These are phyloP conservation scores for Drosophila nannoptera DNA, from an alignment of 1,140 invertebrate species.

Conservation along the genomic window DNA sequence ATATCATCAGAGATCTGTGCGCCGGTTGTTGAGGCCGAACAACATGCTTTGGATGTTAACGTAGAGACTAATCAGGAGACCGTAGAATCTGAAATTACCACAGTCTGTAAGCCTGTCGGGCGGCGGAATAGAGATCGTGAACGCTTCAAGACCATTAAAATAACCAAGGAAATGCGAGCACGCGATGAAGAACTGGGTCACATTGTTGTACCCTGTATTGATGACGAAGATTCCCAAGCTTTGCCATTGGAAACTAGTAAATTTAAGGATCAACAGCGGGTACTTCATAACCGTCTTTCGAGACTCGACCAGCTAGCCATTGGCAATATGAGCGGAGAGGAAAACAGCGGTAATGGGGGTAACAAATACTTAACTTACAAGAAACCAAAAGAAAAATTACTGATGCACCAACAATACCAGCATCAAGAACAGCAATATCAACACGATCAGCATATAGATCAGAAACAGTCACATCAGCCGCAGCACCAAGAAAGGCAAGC, in stretches of 20 bases:
- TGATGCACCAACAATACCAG: slow-evolving; percentile 41
- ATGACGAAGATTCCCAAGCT: slow-evolving; percentile 20
- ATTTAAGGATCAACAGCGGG: slow-evolving; percentile 21
- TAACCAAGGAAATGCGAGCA: slow-evolving; percentile 59
- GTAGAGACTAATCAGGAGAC: background rate
- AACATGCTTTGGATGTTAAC: background rate
- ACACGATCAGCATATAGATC: no score
- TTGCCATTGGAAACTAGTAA: slow-evolving; percentile 5
- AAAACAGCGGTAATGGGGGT: slow-evolving; percentile 18
- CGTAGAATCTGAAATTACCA: slow-evolving; percentile 36
- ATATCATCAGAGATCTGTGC: slow-evolving; percentile 11
- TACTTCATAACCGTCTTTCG: slow-evolving; percentile 46
- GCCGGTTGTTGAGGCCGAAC: background rate
- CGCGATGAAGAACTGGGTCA: slow-evolving; percentile 48
- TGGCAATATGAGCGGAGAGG: slow-evolving; percentile 29
- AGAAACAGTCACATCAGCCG: no score
- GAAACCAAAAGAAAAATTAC: slow-evolving; percentile 67
- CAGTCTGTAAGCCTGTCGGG: slow-evolving; percentile 60
- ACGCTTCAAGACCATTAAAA: slow-evolving; percentile 78
- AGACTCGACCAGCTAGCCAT: slow-evolving; percentile 48
- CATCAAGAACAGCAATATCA: background rate
- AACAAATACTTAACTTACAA: slow-evolving; percentile 73
- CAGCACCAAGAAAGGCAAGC: slow-evolving; percentile 1
- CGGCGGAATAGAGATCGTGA: slow-evolving; percentile 71
- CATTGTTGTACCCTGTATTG: slow-evolving; percentile 36